Conservation (phyloP, 2,113 vertebrate genomes). For the Charadrius vociferus region DNA sequence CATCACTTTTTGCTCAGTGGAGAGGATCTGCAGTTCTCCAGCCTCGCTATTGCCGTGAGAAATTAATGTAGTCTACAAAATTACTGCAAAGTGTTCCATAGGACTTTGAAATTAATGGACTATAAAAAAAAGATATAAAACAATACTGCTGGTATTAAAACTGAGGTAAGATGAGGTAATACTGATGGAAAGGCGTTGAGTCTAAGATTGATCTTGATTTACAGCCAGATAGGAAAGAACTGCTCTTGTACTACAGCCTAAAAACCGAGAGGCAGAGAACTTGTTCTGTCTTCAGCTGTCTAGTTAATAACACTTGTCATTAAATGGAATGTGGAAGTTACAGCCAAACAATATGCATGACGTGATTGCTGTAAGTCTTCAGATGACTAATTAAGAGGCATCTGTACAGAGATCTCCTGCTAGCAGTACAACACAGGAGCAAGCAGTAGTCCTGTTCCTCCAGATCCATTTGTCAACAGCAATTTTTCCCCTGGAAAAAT, state of each 20-base stretch:
- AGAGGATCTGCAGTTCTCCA: constrained; percentile 31
- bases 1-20: constrained; percentile 17
- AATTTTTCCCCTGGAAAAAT: constrained; percentile 29
- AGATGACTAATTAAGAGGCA: constrained; percentile 70
- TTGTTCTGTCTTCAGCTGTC: constrained; percentile 66
- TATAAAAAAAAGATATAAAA: constrained; percentile 70
- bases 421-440: constrained; percentile 33
- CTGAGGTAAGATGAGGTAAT: constrained; percentile 56
- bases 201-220: constrained; percentile 67
- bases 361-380: constrained; percentile 46
- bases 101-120: constrained; percentile 65
- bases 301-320: constrained; percentile 70
- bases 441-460: constrained; percentile 32
- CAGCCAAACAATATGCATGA: constrained; percentile 64
- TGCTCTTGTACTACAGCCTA: constrained; percentile 38
- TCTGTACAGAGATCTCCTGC: constrained; percentile 58
- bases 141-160: constrained; percentile 61
- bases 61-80: constrained; percentile 69
- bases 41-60: constrained; percentile 2
- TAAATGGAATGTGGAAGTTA: constrained; percentile 60
- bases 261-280: constrained; percentile 34
- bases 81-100: constrained; percentile 60
- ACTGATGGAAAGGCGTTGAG: constrained; percentile 32
- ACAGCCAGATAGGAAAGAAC: constrained; percentile 35
- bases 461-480: constrained; percentile 39